These are phyloP conservation scores for Athripsodes cinereus DNA, from an alignment of 2,888 invertebrate species.

Conservation along the genomic window DNA sequence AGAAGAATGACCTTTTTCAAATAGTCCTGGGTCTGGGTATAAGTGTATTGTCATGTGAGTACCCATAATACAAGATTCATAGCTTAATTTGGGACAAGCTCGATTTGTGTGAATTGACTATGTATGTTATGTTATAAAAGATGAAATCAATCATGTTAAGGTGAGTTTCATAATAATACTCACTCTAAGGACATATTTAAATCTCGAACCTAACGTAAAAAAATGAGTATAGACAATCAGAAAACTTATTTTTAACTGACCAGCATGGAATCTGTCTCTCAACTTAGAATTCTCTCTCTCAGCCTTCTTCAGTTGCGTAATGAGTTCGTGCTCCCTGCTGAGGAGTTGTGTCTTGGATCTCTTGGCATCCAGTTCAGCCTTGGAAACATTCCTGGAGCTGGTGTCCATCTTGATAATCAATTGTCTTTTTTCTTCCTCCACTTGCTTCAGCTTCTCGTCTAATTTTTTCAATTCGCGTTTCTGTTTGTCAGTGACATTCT, in stretches of 20 bases:
- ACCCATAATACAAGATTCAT: too few relatives aligned
- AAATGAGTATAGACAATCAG: neutral
- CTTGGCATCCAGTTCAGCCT: constrained; percentile 3
- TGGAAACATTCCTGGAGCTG: constrained; percentile 1
- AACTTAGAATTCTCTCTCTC: constrained; percentile 14
- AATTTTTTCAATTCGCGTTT: constrained; percentile 14
- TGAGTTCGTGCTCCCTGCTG: constrained; percentile 4
- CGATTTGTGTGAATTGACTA: too few relatives aligned
- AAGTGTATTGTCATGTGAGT: too few relatives aligned
- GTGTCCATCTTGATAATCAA: constrained; percentile 12
- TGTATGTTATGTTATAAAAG: too few relatives aligned
- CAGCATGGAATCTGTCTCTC: constrained; percentile 21
- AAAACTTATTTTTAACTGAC: constrained; percentile 12
- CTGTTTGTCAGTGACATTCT: constrained; percentile 22
- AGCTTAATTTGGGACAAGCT: too few relatives aligned
- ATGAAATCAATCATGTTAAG: too few relatives aligned
- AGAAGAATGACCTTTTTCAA: too few relatives aligned
- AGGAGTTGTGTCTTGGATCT: constrained; percentile 9
- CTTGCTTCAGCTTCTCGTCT: constrained; percentile 10
- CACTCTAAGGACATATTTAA: too few relatives aligned
- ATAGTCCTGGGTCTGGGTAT: too few relatives aligned
- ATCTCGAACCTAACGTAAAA: too few relatives aligned
- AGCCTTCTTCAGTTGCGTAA: constrained; percentile 13
- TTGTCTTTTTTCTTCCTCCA: constrained; percentile 14
- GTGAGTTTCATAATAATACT: too few relatives aligned